Conservation (phyloP, 2,888 invertebrate genomes). For the Julus scanicus region DNA sequence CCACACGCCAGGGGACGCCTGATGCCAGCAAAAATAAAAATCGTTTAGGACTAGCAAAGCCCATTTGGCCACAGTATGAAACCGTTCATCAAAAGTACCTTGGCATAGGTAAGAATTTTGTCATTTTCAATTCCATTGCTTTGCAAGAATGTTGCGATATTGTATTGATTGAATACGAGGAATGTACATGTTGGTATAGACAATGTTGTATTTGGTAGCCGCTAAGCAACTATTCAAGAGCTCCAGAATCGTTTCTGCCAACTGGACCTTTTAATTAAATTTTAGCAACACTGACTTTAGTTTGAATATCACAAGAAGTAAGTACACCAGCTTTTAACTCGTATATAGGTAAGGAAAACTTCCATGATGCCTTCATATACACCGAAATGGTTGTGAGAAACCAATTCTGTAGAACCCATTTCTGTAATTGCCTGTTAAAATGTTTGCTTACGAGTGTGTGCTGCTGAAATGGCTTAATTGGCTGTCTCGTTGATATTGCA, state of each 20-base stretch:
- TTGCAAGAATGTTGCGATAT: background rate
- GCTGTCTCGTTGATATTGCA: constrained; percentile 12
- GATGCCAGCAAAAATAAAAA: constrained; percentile 59
- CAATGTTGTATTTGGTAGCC: background rate
- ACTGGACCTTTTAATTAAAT: background rate
- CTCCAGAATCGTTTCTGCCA: background rate
- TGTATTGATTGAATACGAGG: background rate
- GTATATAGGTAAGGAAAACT: background rate
- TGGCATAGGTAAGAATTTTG: constrained; percentile 79
- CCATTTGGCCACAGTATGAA: constrained; percentile 90
- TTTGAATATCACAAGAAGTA: background rate
- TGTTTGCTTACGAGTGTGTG: background rate
- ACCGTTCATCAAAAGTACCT: constrained; percentile 92
- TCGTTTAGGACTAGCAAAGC: constrained; percentile 51
- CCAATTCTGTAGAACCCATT: background rate
- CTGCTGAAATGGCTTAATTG: constrained; percentile 18
- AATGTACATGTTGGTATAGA: background rate
- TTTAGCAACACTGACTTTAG: background rate
- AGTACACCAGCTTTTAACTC: background rate
- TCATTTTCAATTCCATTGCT: constrained; percentile 31
- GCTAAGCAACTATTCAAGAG: background rate
- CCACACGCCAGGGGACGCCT: constrained; percentile 62
- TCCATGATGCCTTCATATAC: too few relatives aligned
- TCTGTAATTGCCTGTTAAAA: constrained; percentile 22
- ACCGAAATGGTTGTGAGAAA: background rate